Conservation (phyloP, 1,140 invertebrate genomes). For the Yoshiicerus persimilis region DNA sequence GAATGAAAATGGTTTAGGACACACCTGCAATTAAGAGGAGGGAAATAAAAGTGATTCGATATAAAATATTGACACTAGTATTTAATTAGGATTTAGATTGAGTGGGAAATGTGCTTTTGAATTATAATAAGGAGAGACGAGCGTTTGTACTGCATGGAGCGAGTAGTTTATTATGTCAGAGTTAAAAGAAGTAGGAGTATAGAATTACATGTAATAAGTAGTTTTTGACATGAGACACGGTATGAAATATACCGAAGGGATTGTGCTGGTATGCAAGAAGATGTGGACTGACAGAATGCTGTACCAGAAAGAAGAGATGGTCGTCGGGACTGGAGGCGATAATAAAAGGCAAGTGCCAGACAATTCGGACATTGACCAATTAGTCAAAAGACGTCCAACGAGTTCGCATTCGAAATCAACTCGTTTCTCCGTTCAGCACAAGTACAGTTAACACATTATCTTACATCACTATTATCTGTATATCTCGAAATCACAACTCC, state of each 20-base stretch:
- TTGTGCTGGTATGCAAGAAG: not conserved
- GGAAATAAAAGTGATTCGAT: too few relatives aligned
- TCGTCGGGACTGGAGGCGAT: slow-evolving; percentile 16
- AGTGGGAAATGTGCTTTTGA: not conserved
- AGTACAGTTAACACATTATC: not conserved
- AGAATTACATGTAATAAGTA: slow-evolving; percentile 22
- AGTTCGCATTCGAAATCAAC: slow-evolving; percentile 10
- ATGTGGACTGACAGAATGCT: not conserved
- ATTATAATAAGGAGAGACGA: not conserved
- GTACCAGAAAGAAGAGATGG: too few relatives aligned
- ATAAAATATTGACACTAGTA: too few relatives aligned
- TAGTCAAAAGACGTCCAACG: slow-evolving; percentile 26
- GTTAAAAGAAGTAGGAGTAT: slow-evolving; percentile 12
- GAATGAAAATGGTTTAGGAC: too few relatives aligned
- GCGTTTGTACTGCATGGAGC: not conserved
- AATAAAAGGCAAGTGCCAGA: slow-evolving; percentile 29
- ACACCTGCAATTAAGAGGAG: too few relatives aligned
- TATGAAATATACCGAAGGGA: not conserved
- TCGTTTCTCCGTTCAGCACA: not conserved
- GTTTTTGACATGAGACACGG: slow-evolving; percentile 12
- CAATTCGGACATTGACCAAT: slow-evolving; percentile 30
- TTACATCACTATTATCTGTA: not conserved
- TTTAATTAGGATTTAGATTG: too few relatives aligned
- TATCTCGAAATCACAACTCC: not conserved
- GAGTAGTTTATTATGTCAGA: not conserved